Evolutionary conservation across 2,113 vertebrate species (phyloP).

Genomic region (Salvelinus sp.): DNA sequence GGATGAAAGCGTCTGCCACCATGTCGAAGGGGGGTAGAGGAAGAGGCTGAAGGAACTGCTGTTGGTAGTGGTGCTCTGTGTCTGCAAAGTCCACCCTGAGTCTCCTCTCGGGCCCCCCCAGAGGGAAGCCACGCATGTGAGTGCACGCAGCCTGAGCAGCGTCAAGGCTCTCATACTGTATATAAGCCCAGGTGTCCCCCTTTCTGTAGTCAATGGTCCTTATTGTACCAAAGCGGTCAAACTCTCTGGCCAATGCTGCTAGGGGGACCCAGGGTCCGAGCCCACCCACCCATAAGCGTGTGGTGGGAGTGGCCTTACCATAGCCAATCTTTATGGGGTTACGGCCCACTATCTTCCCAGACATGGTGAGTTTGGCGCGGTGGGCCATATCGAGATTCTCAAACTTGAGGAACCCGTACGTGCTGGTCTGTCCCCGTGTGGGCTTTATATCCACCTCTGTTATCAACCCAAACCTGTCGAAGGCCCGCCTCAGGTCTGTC

Average conservation of each 20-base stretch:
- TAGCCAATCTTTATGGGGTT: constrained; percentile 97
- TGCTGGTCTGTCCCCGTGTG: constrained; percentile 87
- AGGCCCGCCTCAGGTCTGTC: constrained; percentile 86
- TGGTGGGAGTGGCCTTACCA: constrained; percentile 94
- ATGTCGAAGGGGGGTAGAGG: constrained; percentile 92
- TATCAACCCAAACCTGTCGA: constrained; percentile 95
- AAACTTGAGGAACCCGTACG: constrained; percentile 96
- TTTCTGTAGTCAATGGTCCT: constrained; percentile 97
- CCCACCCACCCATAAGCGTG: constrained; percentile 94
- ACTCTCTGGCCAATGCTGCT: constrained; percentile 90
- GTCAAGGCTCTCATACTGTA: constrained; percentile 97
- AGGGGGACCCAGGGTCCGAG: constrained; percentile 94
- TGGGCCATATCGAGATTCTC: constrained; percentile 98
- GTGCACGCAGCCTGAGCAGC: constrained; percentile 94
- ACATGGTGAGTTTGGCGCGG: constrained; percentile 95
- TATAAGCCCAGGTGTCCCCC: constrained; percentile 96
- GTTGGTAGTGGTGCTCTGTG: constrained; percentile 92
- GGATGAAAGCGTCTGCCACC: constrained; percentile 91
- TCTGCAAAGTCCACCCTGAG: constrained; percentile 96
- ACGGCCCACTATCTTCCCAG: constrained; percentile 90
- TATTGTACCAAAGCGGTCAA: constrained; percentile 97
- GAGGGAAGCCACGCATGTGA: constrained; percentile 94
- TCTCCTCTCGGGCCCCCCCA: constrained; percentile 90
- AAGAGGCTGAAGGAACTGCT: constrained; percentile 91
- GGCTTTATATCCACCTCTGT: constrained; percentile 97